Evolutionary conservation across 1,140 invertebrate species (phyloP), one percentile per base, ranked within the genome.

Genomic region (Eriocheir sinensis): DNA sequence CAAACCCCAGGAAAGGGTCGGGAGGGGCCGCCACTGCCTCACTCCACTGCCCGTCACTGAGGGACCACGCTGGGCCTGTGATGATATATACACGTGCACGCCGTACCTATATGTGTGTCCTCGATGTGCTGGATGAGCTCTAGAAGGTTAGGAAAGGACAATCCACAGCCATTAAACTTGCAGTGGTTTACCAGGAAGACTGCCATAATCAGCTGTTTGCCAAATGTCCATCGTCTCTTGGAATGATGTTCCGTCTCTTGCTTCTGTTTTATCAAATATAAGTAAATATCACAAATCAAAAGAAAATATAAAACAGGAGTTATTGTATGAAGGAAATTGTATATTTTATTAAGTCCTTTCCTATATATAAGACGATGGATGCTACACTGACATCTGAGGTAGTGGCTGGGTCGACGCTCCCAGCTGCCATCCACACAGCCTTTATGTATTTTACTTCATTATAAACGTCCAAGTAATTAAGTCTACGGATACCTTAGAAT

Each of bases 111-210:
- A 97, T 98, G 98, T 96, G 98, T 98, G 96, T 98, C 98, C 97
- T 98, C 98, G 96, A 98, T 98, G 97, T 98, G 98, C 96, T 98
- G 98, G 96, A 98, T 98, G 96, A 98, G 97, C 96, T 98, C 98
- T 96, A 97, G 97, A 96, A 98, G 97, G 97, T 97, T 98, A 96
- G 98, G 97, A 97, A 98, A 98, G 96, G 97, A 98, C 96, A 98
- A 97, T 96, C 98, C 98, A 97, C 98, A 98, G 97, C 98, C 98
- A 97, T 98, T 98, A 97, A 98, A 98, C 98, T 98, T 98, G 97
- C 98, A 98, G 97, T 98, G 98, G 97, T 98, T 98, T 96, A 98
- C 97, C 97, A 98, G 97, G 97, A 98, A 98, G 97, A 98, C 98
- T 97, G 98, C 98, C 98, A 98, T 98, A 91, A 95, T 95, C 94